These are phyloP conservation scores for Conchocele bisecta DNA, from an alignment of 2,888 invertebrate species.

Conservation along the genomic window DNA sequence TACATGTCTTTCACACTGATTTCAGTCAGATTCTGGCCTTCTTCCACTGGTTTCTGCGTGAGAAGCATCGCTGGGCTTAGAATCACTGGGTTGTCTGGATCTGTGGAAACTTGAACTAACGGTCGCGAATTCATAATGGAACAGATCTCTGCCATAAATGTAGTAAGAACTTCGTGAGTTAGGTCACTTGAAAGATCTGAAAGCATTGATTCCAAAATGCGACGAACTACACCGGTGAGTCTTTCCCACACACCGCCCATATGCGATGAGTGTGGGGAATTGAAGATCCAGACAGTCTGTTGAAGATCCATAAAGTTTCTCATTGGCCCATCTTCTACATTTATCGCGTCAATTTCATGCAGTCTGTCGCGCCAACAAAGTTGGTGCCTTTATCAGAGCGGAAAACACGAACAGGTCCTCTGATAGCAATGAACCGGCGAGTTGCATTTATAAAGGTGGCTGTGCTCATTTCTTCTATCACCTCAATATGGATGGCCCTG, in stretches of 20 bases:
- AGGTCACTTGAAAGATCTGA: too few relatives aligned
- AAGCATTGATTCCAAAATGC: conserved; percentile 46
- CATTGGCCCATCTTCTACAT: conserved; percentile 27
- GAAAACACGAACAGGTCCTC: conserved; percentile 22
- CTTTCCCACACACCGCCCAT: conserved; percentile 52
- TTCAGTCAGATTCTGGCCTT: conserved; percentile 1
- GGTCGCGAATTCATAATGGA: too few relatives aligned
- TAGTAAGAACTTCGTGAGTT: too few relatives aligned
- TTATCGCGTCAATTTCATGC: too few relatives aligned
- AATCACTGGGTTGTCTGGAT: background rate
- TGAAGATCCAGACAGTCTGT: conserved; percentile 29
- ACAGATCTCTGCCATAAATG: too few relatives aligned
- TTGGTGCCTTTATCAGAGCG: conserved; percentile 41
- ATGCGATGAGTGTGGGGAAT: conserved; percentile 51
- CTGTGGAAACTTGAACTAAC: background rate
- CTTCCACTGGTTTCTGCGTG: conserved; percentile 4
- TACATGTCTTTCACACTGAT: conserved; percentile 16
- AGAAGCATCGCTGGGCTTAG: background rate
- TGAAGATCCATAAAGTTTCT: background rate
- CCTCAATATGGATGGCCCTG: conserved; percentile 47
- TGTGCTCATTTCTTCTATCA: conserved; percentile 37
- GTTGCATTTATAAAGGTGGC: conserved; percentile 41
- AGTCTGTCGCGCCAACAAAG: conserved; percentile 32
- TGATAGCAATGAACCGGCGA: conserved; percentile 33
- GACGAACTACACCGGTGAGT: conserved; percentile 34